Percentiles rank a stretch among this genome's conserved stretches.
phyloP scores from a whole-genome alignment of 2,888 invertebrate genomes.

The Axea sp. region DNA sequence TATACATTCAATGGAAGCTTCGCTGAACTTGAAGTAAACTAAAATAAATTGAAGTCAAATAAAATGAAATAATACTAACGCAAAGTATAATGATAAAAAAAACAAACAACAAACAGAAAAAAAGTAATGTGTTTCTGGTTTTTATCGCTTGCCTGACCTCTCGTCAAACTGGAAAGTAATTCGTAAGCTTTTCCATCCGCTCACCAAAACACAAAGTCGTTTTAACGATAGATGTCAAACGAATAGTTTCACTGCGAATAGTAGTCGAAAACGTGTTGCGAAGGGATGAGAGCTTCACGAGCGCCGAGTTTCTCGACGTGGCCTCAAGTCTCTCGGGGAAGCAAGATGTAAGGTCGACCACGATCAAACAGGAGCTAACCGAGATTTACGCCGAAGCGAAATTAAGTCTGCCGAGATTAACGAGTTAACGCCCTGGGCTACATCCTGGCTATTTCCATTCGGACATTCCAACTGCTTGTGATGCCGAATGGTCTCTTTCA shows the following conservation, averaged over 20 bases:
- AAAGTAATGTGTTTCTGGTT: no score
- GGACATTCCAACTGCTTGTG: conserved; percentile 51
- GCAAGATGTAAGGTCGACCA: conserved; percentile 67
- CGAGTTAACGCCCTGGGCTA: conserved; percentile 63
- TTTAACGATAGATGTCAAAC: conserved; percentile 54
- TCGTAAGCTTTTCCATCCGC: conserved; percentile 34
- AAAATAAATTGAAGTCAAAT: no score
- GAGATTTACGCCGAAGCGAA: conserved; percentile 76
- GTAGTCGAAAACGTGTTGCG: conserved; percentile 25
- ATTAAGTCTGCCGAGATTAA: conserved; percentile 77
- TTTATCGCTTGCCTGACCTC: conserved; percentile 19
- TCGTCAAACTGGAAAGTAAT: conserved; percentile 54
- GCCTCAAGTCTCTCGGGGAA: conserved; percentile 57
- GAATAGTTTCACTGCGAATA: conserved; percentile 52
- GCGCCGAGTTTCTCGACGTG: conserved; percentile 49
- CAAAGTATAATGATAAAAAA: no score
- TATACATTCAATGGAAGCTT: no score
- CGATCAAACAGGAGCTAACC: conserved; percentile 77
- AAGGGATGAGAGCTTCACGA: conserved; percentile 10
- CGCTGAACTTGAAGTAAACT: no score
- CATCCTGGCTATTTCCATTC: conserved; percentile 57
- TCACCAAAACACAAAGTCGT: conserved; percentile 28
- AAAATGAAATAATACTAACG: no score
- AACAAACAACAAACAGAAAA: no score
- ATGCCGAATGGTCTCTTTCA: conserved; percentile 31